Percentiles rank a stretch among this genome's conserved stretches.
phyloP scores from a whole-genome alignment of 2,113 vertebrate species.

The Ahaetulla prasina region DNA sequence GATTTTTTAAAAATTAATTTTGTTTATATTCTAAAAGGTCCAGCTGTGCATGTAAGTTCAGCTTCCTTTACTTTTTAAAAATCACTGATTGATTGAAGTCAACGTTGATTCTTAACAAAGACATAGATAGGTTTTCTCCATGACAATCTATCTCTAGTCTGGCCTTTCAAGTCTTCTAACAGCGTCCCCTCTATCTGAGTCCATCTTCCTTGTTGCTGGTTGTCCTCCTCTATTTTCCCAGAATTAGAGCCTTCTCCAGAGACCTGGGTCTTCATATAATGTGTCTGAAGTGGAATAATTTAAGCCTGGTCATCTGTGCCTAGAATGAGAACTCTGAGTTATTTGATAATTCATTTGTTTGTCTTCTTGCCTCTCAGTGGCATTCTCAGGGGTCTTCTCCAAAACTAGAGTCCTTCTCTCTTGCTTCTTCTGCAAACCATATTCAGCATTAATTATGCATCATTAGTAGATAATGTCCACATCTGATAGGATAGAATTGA shows the following conservation, averaged over 20 bases:
- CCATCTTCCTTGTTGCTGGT: neutral
- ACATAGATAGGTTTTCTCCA: neutral
- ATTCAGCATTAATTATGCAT: neutral
- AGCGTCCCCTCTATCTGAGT: accelerated
- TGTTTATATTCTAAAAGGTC: neutral
- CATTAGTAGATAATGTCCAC: neutral
- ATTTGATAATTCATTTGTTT: neutral
- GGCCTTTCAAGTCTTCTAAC: neutral
- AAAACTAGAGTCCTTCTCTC: neutral
- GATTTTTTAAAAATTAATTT: neutral
- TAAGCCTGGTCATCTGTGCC: neutral
- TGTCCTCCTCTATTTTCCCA: neutral
- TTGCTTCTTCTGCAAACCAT: neutral
- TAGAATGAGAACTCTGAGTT: neutral
- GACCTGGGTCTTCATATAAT: neutral
- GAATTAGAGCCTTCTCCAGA: neutral
- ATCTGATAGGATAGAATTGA: neutral
- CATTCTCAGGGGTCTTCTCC: neutral
- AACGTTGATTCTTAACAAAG: neutral
- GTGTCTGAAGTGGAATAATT: neutral
- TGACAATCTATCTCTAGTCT: neutral
- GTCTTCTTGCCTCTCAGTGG: neutral
- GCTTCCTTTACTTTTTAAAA: neutral
- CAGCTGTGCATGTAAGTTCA: neutral
- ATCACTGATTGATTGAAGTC: neutral